Evolutionary conservation across 1,140 invertebrate genomes (phyloP).

Genomic region (Linepithema humile): DNA sequence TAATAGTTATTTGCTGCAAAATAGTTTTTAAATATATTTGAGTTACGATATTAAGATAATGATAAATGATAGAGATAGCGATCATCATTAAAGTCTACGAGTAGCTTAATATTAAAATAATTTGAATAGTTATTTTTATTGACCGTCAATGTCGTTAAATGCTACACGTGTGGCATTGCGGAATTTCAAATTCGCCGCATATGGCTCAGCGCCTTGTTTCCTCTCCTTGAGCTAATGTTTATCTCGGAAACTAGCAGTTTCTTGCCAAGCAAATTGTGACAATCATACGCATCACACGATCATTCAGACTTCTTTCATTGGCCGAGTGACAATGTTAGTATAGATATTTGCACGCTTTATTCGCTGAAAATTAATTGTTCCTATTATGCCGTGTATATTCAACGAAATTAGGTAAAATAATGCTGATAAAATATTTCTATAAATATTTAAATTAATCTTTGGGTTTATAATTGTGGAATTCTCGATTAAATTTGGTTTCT

Average conservation of each 20-base stretch:
- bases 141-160: slow-evolving; percentile 4
- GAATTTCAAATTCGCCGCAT: slow-evolving; percentile 4
- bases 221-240: neutral
- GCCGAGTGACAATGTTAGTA: neutral
- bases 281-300: slow-evolving; percentile 3
- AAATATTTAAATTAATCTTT: neutral
- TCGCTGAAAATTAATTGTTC: neutral
- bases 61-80: neutral
- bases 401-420: neutral
- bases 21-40: neutral
- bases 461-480: neutral
- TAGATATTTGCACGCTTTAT: neutral
- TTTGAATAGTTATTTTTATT: neutral
- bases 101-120: neutral
- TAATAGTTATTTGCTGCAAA: neutral
- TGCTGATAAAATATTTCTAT: no score
- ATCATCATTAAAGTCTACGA: neutral
- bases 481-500: no score
- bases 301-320: slow-evolving; percentile 38
- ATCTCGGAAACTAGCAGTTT: slow-evolving; percentile 25
- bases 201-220: neutral
- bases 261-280: neutral
- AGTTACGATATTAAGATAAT: neutral
- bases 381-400: neutral
- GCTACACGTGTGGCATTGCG: slow-evolving; percentile 1